Evolutionary conservation across 2,888 invertebrate genomes (phyloP), one percentile per base, ranked within the genome.

Genomic region (Cerastoderma edule): DNA sequence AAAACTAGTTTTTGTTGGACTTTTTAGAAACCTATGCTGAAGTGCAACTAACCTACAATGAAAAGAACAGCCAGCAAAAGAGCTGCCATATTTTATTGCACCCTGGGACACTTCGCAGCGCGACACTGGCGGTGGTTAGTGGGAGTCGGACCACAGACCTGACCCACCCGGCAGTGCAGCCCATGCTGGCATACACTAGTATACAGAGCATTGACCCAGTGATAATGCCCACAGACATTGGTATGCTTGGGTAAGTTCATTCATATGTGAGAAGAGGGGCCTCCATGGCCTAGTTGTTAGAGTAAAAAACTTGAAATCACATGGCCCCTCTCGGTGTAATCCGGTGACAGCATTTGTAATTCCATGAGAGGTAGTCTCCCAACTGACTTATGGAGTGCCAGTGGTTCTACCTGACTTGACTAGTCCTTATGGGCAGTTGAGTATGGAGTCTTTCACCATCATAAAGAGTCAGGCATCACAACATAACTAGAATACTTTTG

Each of bases 151-250:
- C 53, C 24, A 28, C 70, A 13, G 78, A 82, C n/a, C 48, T 66
- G 19, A 72, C 69, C 32, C 72, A 71, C n/a, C 71, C 78, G 60
- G 78, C 83, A 63, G 57, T 86, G 4, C 79, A 78, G 54, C 80
- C 85, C 13, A 82, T 85, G 84, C 64, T 90, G 44, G 83, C 87
- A 6, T 87, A 87, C 75, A 81, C 73, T 50, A 80, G 79, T 48
- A 83, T 88, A n/a, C 56, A 75, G 1, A 87, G 86, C 60, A 75
- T 89, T 65, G 89, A 89, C 68, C 86, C 88, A 6, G 44, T 64
- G 19, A 77, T 83, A 10, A 84, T 80, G 0, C 54, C 67, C 6
- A 74, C 82, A 8, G 66, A 70, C 19, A 69, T 88, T 27, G 75
- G 80, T 6, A 79, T 83, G 27, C 74, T 90, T 19, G 77, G 75